Evolutionary conservation across 1,140 invertebrate species (phyloP).

Genomic region (Octopus bimaculoides): DNA sequence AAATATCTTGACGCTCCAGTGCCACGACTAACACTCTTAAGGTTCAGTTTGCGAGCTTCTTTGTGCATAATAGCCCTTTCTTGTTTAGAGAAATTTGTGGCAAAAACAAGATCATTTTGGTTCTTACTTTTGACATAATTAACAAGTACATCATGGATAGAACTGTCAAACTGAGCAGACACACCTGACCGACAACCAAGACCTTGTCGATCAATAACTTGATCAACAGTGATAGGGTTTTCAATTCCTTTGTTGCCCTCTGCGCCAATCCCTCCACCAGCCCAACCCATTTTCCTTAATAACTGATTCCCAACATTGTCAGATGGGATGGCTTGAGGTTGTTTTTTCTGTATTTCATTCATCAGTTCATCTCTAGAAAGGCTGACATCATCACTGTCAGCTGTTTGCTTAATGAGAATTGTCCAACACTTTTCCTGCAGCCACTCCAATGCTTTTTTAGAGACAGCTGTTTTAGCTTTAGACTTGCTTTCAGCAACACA

Average conservation of each 20-base stretch:
- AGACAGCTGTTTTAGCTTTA: conserved; percentile 32
- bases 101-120: conserved; percentile 66
- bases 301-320: conserved; percentile 69
- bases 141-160: conserved; percentile 32
- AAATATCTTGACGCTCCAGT: conserved; percentile 56
- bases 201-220: conserved; percentile 42
- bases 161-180: conserved; percentile 31
- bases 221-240: conserved; percentile 61
- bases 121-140: conserved; percentile 39
- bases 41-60: conserved; percentile 52
- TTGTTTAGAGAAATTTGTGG: conserved; percentile 69
- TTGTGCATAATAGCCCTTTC: conserved; percentile 69
- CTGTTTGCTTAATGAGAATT: conserved; percentile 64
- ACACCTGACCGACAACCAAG: conserved; percentile 41
- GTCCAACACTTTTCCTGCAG: conserved; percentile 43
- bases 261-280: conserved; percentile 73
- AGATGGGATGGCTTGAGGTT: conserved; percentile 46
- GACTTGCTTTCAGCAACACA: conserved; percentile 21
- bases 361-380: conserved; percentile 41
- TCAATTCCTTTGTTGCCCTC: conserved; percentile 65
- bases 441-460: conserved; percentile 30
- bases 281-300: conserved; percentile 79
- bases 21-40: conserved; percentile 65
- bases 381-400: conserved; percentile 30
- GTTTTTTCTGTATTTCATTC: conserved; percentile 59